Evolutionary conservation across 2,797 vertebrate species (phyloP).

Genomic region (Manis javanica): DNA sequence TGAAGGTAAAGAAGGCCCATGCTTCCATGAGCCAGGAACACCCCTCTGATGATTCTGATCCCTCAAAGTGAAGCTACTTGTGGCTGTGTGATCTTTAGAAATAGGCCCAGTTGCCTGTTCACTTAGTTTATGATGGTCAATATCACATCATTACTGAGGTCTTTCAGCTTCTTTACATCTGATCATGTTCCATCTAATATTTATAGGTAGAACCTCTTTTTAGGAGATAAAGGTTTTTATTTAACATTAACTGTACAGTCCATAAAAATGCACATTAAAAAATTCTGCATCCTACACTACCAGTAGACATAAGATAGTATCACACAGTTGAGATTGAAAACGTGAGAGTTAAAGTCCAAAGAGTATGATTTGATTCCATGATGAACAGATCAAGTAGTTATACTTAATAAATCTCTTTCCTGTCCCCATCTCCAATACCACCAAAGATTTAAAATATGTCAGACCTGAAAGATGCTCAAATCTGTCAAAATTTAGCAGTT

Average conservation of each 20-base stretch:
- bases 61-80: neutral
- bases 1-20: neutral
- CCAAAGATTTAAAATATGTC: slow-evolving; percentile 50
- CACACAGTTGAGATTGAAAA: neutral
- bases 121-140: neutral
- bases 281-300: neutral
- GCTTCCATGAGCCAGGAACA: neutral
- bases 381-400: neutral
- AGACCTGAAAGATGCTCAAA: slow-evolving; percentile 49
- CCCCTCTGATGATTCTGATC: neutral
- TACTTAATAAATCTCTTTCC: neutral
- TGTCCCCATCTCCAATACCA: neutral
- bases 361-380: neutral
- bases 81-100: neutral
- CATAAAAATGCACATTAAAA: neutral
- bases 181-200: neutral
- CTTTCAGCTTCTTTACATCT: neutral
- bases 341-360: neutral
- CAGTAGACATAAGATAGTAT: slow-evolving; percentile 12
- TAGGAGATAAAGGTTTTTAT: neutral
- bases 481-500: slow-evolving; percentile 40
- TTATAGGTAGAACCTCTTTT: neutral
- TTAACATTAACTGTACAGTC: neutral
- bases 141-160: neutral
- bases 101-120: neutral